Base-by-base conservation (phyloP, 2,888 invertebrate genomes). In the Zele albiditarsus region DNA sequence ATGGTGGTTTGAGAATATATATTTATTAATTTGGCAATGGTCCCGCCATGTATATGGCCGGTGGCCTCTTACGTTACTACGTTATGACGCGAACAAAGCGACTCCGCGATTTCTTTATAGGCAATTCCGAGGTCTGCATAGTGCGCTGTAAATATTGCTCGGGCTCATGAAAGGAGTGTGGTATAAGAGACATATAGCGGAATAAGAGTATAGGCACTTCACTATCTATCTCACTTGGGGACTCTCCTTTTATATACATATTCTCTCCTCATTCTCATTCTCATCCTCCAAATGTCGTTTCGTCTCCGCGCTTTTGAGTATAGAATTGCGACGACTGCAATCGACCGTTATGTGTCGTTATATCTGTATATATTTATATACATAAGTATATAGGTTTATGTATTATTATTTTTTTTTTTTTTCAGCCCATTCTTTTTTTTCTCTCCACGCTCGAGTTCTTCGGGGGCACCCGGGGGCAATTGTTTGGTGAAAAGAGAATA, bases 21-120 rank as follows among this genome's bases (percentile, higher is more conserved):
- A 89, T 89, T 89, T 89, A 89, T 89, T 89, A 89, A 89, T 89
- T 89, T 89, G 89, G 88, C 88, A 86, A 83, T 79, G 82, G 80
- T 87, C 87, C 88, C 87, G 84, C 80, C 80, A 81, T 83, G 83
- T 86, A 84, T 84, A 84, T 53, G 85, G 84, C 79, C 82, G 80
- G 82, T 82, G 82, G 68, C 83, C 82, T 82, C 83, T 86, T 86
- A 85, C 86, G 84, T 88, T 86, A 86, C 87, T 86, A 85, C 86
- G 88, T 88, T 88, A 88, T 88, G 87, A 87, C 86, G 86, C 87
- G 88, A 88, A 88, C 88, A 88, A 88, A 88, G 87, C 86, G 86
- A 87, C 84, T 86, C 82, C 82, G 82, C 86, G 86, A 88, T 88
- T 89, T 89, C 88, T 88, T 88, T 89, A 88, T 89, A 88, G 88